Evolutionary conservation across 2,797 vertebrate genomes (phyloP).

Genomic region (Poeciliopsis presidionis): DNA sequence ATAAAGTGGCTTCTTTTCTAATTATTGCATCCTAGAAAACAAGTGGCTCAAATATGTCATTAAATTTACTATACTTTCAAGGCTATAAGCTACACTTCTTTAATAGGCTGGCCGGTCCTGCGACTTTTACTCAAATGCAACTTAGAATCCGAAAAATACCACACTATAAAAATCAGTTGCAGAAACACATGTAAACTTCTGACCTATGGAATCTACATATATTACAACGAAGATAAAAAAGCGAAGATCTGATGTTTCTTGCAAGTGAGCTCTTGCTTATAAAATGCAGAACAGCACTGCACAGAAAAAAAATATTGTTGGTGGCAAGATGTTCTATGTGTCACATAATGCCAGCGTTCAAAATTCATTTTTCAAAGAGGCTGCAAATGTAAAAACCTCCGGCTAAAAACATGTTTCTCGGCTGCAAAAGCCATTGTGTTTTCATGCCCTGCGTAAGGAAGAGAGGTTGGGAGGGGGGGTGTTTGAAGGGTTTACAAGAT

Average conservation of each 20-base stretch:
- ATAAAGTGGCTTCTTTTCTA: not conserved
- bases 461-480: not conserved
- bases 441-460: constrained; percentile 27
- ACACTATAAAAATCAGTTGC: not conserved
- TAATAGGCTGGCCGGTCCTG: too few species aligned
- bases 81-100: too few species aligned
- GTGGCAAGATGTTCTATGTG: not conserved
- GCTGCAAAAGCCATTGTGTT: constrained; percentile 38
- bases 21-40: not conserved
- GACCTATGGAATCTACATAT: not conserved
- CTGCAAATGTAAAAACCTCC: constrained; percentile 31
- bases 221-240: not conserved
- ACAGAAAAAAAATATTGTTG: not conserved
- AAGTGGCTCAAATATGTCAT: not conserved
- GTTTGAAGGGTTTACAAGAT: constrained; percentile 20
- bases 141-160: too few species aligned
- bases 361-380: constrained; percentile 29
- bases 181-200: not conserved
- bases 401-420: constrained; percentile 30
- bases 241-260: not conserved
- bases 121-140: too few species aligned
- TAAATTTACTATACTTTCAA: not conserved
- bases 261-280: not conserved
- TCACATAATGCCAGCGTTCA: constrained; percentile 8
- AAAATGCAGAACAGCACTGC: not conserved